Percentiles rank a stretch among this genome's conserved stretches.
Conservation (phyloP, 2,888 invertebrate genomes). For the Eristalinus sepulchralis region DNA sequence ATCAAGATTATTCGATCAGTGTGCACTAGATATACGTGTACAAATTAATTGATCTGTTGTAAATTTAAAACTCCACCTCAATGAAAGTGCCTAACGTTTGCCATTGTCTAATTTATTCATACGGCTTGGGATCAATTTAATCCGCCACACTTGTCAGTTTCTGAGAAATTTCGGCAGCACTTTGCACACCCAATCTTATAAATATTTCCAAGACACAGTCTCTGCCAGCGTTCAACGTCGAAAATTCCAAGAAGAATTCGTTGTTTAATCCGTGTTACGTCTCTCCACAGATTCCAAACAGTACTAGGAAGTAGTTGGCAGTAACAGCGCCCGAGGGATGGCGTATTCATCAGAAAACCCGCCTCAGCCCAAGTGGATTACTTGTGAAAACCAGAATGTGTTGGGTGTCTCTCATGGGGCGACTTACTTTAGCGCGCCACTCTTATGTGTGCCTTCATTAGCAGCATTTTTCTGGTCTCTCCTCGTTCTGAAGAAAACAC, state of each 20-base stretch:
- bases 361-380: background rate
- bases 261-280: background rate
- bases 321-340: background rate
- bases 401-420: background rate
- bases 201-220: background rate
- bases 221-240: background rate
- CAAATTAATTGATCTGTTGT: no score
- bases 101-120: no score
- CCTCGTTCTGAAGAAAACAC: background rate
- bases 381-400: background rate
- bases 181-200: background rate
- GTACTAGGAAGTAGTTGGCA: background rate
- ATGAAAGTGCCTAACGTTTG: no score
- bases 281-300: background rate
- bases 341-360: background rate
- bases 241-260: background rate
- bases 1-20: no score
- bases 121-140: background rate
- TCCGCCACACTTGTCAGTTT: background rate
- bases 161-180: background rate
- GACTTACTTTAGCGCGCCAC: background rate
- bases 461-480: background rate
- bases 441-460: constrained; percentile 6
- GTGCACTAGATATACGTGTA: no score
- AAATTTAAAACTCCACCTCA: no score